Evolutionary conservation across 2,113 vertebrate genomes (phyloP).

Genomic region (Nymphicus hollandicus): DNA sequence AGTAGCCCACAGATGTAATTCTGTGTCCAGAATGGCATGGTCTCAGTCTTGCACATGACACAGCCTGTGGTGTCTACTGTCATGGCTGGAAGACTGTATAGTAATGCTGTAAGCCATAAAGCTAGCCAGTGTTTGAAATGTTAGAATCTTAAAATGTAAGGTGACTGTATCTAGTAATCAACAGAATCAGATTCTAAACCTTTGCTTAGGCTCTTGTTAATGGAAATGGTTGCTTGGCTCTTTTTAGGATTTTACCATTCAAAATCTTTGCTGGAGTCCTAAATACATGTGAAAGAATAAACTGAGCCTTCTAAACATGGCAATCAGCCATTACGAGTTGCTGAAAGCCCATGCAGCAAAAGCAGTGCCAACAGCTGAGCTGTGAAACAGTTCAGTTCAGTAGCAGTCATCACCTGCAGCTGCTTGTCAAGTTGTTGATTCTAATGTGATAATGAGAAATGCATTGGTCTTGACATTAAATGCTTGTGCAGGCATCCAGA

Average conservation of each 20-base stretch:
- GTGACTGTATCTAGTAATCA: background rate
- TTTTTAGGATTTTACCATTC: background rate
- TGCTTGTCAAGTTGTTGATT: conserved; percentile 14
- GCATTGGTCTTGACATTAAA: background rate
- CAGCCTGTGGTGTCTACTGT: background rate
- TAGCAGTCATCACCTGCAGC: conserved; percentile 32
- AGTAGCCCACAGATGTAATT: background rate
- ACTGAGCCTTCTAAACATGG: background rate
- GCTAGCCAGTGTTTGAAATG: background rate
- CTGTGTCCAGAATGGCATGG: background rate
- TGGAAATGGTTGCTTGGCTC: background rate
- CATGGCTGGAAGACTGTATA: background rate
- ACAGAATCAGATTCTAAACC: background rate
- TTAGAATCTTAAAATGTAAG: background rate
- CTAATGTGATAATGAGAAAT: conserved; percentile 12
- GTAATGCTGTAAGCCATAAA: background rate
- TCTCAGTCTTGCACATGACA: background rate
- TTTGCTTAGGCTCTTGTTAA: background rate
- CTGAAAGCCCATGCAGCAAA: background rate
- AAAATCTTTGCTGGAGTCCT: background rate
- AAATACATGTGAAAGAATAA: background rate
- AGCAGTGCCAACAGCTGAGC: background rate
- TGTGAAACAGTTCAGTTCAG: background rate
- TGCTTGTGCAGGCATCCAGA: background rate
- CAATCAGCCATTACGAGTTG: background rate